Evolutionary conservation across 92 coral and sea anemone species (phyloP), one percentile per base, ranked within the genome.

Genomic region (Porites evermanni): DNA sequence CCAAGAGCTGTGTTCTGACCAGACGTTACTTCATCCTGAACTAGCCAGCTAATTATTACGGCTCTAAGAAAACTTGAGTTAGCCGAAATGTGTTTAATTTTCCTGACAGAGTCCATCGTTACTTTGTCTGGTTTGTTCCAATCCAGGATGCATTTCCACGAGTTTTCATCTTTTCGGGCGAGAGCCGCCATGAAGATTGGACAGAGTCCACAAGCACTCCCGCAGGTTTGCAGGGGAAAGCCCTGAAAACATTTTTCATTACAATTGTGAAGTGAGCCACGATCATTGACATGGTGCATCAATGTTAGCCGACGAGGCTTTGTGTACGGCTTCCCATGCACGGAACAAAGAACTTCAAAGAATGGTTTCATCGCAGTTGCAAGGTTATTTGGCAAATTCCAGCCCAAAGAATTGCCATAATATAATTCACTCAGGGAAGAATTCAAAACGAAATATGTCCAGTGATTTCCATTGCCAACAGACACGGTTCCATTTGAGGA

Each of bases 341-440:
- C 66, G 9, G 10, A 50, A 38, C 61, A 79, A 70, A 78, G 60
- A 24, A 29, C 63, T 64, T 80, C 67, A 23, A 80, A 80, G 69
- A 18, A 67, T 32, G 79, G 74, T 75, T 79, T 72, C 79, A 80
- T 19, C 21, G 80, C 90, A 8, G 80, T 23, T 1, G 81, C 70
- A 52, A 87, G 74, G 90, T 87, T 87, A 19, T 60, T 69, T 10
- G 90, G 90, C 12, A 87, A 65, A 72, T 77, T 61, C 81, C 73
- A 79, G n/a, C 79, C 90, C 68, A 87, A 71, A 12, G 90, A 87
- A 60, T 87, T 85, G 18, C 90, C 90, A 66, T 87, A 87, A 26
- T 21, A 70, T 14, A 70, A 70, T 38, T 70, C 75, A 38, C 56
- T 70, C 56, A 70, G 75, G 70, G 66, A 87, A 53, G 58, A 8